Evolutionary conservation across 2,113 vertebrate genomes (phyloP).

Genomic region (Halichoeres trimaculatus): DNA sequence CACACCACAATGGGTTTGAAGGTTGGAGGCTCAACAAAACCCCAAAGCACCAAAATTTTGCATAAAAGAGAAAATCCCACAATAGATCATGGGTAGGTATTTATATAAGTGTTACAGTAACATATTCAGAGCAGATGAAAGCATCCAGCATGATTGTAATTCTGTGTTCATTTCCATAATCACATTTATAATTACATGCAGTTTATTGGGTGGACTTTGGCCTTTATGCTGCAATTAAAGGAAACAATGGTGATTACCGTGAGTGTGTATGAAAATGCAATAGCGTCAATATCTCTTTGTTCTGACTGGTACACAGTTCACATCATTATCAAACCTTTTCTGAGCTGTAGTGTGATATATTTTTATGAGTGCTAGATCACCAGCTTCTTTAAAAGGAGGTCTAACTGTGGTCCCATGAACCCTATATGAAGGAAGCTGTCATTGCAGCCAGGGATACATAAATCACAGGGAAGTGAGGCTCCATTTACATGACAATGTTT

Average conservation of each 20-base stretch:
- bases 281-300: constrained; percentile 13
- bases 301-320: background rate
- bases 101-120: background rate
- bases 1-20: background rate
- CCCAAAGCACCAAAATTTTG: background rate
- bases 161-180: constrained; percentile 46
- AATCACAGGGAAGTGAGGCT: too few relatives aligned
- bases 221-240: constrained; percentile 45
- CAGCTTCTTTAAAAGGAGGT: too few relatives aligned
- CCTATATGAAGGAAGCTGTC: too few relatives aligned
- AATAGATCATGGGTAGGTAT: background rate
- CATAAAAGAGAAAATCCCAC: background rate
- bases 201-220: constrained; percentile 44
- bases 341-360: background rate
- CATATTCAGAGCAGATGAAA: constrained; percentile 10
- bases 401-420: too few relatives aligned
- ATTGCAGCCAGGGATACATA: too few relatives aligned
- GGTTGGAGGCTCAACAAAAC: constrained; percentile 2
- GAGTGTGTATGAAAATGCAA: constrained; percentile 26
- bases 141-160: constrained; percentile 31
- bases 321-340: background rate
- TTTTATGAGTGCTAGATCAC: too few relatives aligned
- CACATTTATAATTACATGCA: constrained; percentile 26
- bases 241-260: constrained; percentile 41
- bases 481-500: too few relatives aligned